Evolutionary conservation across 2,113 vertebrate genomes (phyloP), one percentile per base, ranked within the genome.

Genomic region (Brachyhypopomus gauderio): DNA sequence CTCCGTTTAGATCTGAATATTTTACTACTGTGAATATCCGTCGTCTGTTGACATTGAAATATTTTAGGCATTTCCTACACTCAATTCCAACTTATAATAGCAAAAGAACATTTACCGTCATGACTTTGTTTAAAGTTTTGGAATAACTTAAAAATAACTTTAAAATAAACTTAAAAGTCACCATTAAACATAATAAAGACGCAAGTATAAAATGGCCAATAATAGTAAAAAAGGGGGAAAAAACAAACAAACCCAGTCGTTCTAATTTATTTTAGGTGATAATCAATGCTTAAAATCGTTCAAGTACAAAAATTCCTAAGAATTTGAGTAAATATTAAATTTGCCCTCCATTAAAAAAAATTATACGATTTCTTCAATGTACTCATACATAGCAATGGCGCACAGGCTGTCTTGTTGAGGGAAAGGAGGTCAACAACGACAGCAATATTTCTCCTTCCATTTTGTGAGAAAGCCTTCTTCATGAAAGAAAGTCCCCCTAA

Each of bases 391-490:
- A 86, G 93, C 89, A 93, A 94, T 94, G 94, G 94, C 95, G 94
- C 92, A 93, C 92, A 88, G 89, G 89, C 87, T 9, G 91, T 87
- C 90, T 90, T 78, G 86, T 89, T 92, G 89, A 88, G 89, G 89
- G 90, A 94, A 94, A 95, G 94, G 95, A 94, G 93, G 93, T 94
- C 94, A 92, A 90, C 93, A 93, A 93, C 92, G 90, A 94, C 94
- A 84, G 91, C 93, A 92, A 92, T 94, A 93, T 95, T 94, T 94
- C 93, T 95, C 92, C 95, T 95, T 94, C 94, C 95, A 95, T 95
- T 95, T 95, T 95, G 94, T 94, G 92, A 93, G 90, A 94, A 93
- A 91, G 92, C 86, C 91, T 91, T 94, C 92, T 88, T 92, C 92
- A 93, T 95, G 93, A 96, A 94, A 95, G 93, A 94, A 93, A 95